Conservation (phyloP, 1,140 invertebrate genomes). For the Caerostris extrusa region DNA sequence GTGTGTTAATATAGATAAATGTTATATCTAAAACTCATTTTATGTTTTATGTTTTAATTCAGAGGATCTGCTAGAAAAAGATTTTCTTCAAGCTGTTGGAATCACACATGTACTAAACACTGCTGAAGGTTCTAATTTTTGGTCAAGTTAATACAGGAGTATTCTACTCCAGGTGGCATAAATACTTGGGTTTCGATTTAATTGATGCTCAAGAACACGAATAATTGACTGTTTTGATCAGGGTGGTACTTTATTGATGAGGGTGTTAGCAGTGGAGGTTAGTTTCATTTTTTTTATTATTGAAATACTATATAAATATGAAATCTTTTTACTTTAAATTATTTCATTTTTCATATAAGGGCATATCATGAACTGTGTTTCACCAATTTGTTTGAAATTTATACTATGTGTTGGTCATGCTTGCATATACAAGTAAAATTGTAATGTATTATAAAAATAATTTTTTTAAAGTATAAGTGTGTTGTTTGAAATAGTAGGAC, state of each 20-base stretch:
- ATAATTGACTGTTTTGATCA: conserved; percentile 76
- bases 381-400: no score
- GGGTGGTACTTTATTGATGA: conserved; percentile 78
- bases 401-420: no score
- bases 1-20: no score
- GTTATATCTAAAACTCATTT: no score
- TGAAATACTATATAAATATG: no score
- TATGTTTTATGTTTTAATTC: conserved; percentile 80
- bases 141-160: conserved; percentile 87
- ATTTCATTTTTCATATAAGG: no score
- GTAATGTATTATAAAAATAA: no score
- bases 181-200: conserved; percentile 78
- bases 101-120: conserved; percentile 94
- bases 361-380: no score
- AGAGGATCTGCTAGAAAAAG: conserved; percentile 88
- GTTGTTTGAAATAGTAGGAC: no score
- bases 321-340: no score
- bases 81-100: conserved; percentile 87
- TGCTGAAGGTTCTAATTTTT: conserved; percentile 89
- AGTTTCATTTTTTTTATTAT: background rate
- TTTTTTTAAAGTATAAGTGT: no score
- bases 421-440: no score
- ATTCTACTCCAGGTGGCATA: conserved; percentile 76
- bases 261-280: conserved; percentile 56
- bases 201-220: conserved; percentile 72